Base-by-base conservation (phyloP, 2,797 vertebrate species). In the Ctenopoma kingsleyae region DNA sequence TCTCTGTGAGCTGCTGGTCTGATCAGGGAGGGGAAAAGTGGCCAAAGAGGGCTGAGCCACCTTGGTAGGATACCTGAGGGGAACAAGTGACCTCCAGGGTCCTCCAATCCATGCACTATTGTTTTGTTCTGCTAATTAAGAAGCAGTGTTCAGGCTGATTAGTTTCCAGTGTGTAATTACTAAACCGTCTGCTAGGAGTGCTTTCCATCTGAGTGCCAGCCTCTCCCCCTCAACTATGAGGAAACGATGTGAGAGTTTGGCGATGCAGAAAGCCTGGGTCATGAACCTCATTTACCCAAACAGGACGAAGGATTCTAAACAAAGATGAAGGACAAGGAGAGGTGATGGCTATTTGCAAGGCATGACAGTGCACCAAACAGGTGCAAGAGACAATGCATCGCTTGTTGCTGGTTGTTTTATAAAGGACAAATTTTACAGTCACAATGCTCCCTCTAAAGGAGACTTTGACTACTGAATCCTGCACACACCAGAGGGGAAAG, bases 91-190 rank as follows among this genome's bases (percentile, higher is more conserved):
- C 89, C 89, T 90, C 89, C 58, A 67, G 86, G 91, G 83, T 74
- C 80, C 76, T 90, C 72, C 87, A 92, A 89, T 89, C 87, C 78
- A 87, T 88, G 86, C 82, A 82, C 92, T 90, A 88, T 94, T 93
- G 91, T 93, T 94, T 91, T 89, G 90, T 91, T 90, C 89, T 85
- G 88, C 92, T 94, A 95, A 95, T 95, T 95, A 94, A 94, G 90
- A 91, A 92, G 84, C 89, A 76, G 82, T 91, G 93, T 94, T 95
- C 90, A 83, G 89, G 89, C 88, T 94, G 93, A 95, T 95, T 94
- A 91, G 92, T 90, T 94, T 93, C 90, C 89, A 93, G 89, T 94
- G 89, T 93, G 89, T 93, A 95, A 95, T 95, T 95, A 94, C 87
- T 58, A 91, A 92, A 90, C 90, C 89, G 87, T 91, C 91, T 93